Percentiles rank a stretch among this genome's conserved stretches.
These are phyloP conservation scores for Drosophila neocordata DNA, from an alignment of 1,140 invertebrate species.

Conservation along the genomic window DNA sequence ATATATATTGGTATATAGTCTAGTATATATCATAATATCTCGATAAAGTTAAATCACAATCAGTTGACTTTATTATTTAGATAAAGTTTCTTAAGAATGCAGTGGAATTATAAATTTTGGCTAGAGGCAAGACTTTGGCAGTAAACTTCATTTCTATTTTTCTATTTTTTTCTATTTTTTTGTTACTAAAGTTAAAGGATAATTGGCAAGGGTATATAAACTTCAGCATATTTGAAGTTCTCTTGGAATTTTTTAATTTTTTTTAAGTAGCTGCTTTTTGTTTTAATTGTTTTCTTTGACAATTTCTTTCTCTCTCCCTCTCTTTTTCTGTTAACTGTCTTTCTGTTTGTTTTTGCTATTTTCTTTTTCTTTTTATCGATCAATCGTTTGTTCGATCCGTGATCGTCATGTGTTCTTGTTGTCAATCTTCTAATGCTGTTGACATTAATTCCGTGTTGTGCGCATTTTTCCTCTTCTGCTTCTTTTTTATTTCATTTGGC, in stretches of 20 bases:
- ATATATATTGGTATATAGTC: too few species aligned
- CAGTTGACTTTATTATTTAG: too few species aligned
- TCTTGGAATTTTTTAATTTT: neutral
- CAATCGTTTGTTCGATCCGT: constrained; percentile 10
- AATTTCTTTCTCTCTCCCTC: constrained; percentile 20
- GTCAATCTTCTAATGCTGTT: constrained; percentile 64
- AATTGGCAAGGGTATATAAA: too few species aligned
- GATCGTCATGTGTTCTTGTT: constrained; percentile 45
- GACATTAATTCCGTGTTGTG: constrained; percentile 73
- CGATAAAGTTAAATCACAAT: too few species aligned
- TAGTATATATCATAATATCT: too few species aligned
- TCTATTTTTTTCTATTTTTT: too few species aligned
- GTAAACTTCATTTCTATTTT: too few species aligned
- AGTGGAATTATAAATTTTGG: too few species aligned
- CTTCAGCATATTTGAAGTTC: neutral
- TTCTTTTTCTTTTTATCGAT: neutral
- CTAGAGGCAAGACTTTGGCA: too few species aligned
- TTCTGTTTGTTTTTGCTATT: neutral
- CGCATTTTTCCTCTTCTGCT: constrained; percentile 51
- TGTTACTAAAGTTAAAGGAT: too few species aligned
- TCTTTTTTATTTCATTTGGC: constrained; percentile 7
- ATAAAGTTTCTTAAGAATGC: too few species aligned
- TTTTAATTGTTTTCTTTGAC: constrained; percentile 53
- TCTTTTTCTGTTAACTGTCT: neutral
- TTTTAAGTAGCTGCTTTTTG: constrained; percentile 9